Base-by-base conservation (phyloP, 2,888 invertebrate genomes). In the Papilio elwesi region DNA sequence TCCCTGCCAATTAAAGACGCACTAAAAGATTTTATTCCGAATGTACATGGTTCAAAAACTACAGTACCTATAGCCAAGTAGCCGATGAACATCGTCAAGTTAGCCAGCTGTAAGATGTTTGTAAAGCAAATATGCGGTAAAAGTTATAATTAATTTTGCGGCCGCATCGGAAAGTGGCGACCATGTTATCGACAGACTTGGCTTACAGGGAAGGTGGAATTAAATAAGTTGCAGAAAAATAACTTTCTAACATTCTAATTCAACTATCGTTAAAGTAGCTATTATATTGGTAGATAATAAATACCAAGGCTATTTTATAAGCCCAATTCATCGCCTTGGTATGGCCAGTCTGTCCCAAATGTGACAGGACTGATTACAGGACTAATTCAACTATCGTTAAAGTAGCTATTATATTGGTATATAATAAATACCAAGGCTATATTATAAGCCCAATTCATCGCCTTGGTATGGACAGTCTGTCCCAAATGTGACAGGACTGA, bases 131-230 rank as follows among this genome's bases (percentile, higher is more conserved):
- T 67, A 62, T 62, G 62, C 57, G 67, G 59, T 26, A 55, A 67
- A 71, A 71, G 48, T 70, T 70, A 52, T 71, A 71, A 71, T 71
- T 71, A 71, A 67, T 71, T 71, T 67, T 67, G 71, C 71, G 67
- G 48, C 52, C 71, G 62, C 67, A 43, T 57, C 57, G 36, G 26
- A 13, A 67, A 71, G 62, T 59, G 66, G 59, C 71, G 55, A 11
- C 65, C 48, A 43, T 52, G 51, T 57, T 71, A 10, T 52, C 63
- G 66, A 71, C 71, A 67, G 38, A 51, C 10, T 11, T 1, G 7
- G 57, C 59, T 16, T 13, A 43, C 10, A 43, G 11, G 16, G 3
- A 15, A 43, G 4, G 43, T 0, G 43, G 43, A 16, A 53, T 10
- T 16, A 16, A 16, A 52, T 8, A 9, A 15, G 52, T 53, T 26